These are phyloP conservation scores for Capreolus pygargus DNA, from an alignment of 2,113 vertebrate species.

Conservation along the genomic window DNA sequence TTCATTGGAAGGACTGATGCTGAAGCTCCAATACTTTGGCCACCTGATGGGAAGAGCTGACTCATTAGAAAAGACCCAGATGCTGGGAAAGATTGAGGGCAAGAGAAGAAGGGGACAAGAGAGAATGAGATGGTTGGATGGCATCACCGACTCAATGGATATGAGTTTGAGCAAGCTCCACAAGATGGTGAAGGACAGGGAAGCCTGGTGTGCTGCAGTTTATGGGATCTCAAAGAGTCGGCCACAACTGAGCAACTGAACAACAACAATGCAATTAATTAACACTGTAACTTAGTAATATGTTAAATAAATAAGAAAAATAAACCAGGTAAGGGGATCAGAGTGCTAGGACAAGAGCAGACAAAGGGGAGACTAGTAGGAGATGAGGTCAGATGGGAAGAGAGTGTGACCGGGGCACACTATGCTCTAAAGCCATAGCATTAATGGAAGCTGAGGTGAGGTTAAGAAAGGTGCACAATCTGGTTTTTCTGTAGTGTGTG, in stretches of 20 bases:
- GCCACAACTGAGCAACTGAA: background rate
- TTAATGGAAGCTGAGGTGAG: background rate
- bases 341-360: rapidly evolving
- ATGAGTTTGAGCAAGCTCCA: background rate
- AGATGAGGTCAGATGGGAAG: background rate
- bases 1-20: background rate
- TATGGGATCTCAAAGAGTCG: background rate
- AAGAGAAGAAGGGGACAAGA: background rate
- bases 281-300: background rate
- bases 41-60: background rate
- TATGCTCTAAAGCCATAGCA: rapidly evolving
- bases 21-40: background rate
- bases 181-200: background rate
- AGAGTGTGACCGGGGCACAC: too few species aligned
- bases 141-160: background rate
- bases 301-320: background rate
- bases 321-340: background rate
- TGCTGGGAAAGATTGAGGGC: background rate
- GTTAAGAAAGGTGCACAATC: background rate
- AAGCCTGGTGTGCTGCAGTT: background rate
- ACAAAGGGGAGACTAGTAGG: rapidly evolving
- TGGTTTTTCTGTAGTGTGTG: too few species aligned
- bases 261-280: background rate
- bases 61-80: background rate
- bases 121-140: background rate